Base-by-base conservation (phyloP, 2,113 vertebrate genomes). In the Heterotilapia buettikoferi region DNA sequence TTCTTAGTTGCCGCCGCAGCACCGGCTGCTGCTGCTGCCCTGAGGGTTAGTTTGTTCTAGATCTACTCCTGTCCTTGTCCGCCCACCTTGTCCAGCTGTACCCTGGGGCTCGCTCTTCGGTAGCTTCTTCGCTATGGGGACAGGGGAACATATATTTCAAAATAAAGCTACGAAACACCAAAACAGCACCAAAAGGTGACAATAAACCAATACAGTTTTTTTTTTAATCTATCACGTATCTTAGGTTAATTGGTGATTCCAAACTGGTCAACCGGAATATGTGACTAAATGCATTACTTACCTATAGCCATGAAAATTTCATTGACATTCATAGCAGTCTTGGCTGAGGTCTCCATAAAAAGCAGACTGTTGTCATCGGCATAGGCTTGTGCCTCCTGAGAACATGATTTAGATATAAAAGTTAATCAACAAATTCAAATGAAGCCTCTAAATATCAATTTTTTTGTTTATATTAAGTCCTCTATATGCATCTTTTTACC, bases 291-390 rank as follows among this genome's bases (percentile, higher is more conserved):
- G 45, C 26, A 63, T 19, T 47, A 84, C 90, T 92, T 95, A 98
- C 98, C 98, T 94, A 99, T 99, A 76, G 98, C 98, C 98, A 99
- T 98, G 95, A 99, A 99, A 91, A 99, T 98, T 94, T 99, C 98
- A 63, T 99, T 99, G 92, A 99, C 98, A 81, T 99, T 99, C 97
- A 98, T 98, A 4, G 98, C 97, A 3, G 98, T 99, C 97, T 99
- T 99, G 5, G 98, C 98, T 1, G 98, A 99, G 0, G 98, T 99
- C 96, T 99, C 98, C 98, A 99, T 99, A 95, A 99, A 99, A 82
- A 99, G 97, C 95, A 99, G 96, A 90, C 97, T 98, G 96, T 99
- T 99, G 93, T 99, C 98, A 50, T 99, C 98, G 84, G 98, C 98
- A 11, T 99, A 99, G 2, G 96, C 93, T 86, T 99, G 98, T 79